Percentiles rank a stretch among this genome's conserved stretches.
Conservation (phyloP, 2,113 vertebrate species). For the Abramis brama region DNA sequence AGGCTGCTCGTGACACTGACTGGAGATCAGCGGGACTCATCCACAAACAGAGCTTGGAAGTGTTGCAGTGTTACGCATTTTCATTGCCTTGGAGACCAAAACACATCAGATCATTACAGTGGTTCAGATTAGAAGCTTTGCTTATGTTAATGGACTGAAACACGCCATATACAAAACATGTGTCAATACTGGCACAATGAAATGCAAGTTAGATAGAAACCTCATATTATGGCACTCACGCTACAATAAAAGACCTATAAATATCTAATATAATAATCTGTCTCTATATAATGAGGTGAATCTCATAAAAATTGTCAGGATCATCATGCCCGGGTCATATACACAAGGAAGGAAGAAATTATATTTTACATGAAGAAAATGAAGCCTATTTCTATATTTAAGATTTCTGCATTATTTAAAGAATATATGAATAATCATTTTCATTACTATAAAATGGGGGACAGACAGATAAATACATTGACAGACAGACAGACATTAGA, state of each 20-base stretch:
- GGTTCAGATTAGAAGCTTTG: neutral
- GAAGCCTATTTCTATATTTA: no score
- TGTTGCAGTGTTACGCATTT: neutral
- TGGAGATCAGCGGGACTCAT: slow-evolving; percentile 15
- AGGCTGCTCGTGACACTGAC: neutral
- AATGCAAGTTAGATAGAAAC: neutral
- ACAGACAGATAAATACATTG: no score
- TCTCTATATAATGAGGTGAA: no score
- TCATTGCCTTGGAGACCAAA: slow-evolving; percentile 27
- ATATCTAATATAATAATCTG: no score
- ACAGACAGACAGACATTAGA: neutral
- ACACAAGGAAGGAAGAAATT: no score
- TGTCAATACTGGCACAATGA: neutral
- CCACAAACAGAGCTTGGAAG: neutral
- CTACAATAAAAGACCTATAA: neutral
- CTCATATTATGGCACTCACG: neutral
- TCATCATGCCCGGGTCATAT: no score
- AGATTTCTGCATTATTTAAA: no score
- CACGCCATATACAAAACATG: neutral
- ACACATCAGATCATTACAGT: neutral
- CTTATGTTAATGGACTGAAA: neutral
- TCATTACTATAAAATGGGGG: no score
- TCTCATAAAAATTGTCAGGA: no score
- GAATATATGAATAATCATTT: no score
- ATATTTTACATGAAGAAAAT: no score